phyloP scores from a whole-genome alignment of 2,888 invertebrate species.

The Hirtodrosophila cameraria region DNA sequence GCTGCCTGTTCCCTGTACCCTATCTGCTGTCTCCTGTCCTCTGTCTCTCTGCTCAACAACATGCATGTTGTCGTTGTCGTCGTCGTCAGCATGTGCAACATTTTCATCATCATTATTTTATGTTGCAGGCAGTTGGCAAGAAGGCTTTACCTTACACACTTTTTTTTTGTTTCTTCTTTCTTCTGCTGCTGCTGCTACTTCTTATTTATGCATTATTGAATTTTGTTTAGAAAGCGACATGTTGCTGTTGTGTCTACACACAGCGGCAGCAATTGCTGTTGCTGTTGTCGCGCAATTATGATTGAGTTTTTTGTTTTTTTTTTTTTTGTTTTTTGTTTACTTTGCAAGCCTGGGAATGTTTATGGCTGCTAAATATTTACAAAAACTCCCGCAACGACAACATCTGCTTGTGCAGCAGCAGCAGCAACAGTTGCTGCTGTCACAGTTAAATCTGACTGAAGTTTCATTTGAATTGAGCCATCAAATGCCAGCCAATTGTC shows the following conservation, averaged over 20 bases:
- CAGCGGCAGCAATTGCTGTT: conserved; percentile 10
- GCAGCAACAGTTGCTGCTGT: background rate
- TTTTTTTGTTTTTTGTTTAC: conserved; percentile 50
- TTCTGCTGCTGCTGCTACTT: conserved; percentile 7
- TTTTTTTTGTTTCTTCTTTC: conserved; percentile 20
- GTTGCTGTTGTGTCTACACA: conserved; percentile 34
- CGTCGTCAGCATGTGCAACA: conserved; percentile 72
- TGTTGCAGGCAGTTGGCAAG: conserved; percentile 55
- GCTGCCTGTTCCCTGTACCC: conserved; percentile 7
- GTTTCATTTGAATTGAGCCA: conserved; percentile 51
- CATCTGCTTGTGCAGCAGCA: background rate
- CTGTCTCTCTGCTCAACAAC: conserved; percentile 20
- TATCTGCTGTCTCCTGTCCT: conserved; percentile 7
- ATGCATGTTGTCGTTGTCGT: conserved; percentile 30
- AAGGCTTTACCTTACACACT: conserved; percentile 43
- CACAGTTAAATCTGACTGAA: conserved; percentile 1
- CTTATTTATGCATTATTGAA: conserved; percentile 76
- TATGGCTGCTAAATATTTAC: conserved; percentile 56
- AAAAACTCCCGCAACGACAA: conserved; percentile 55
- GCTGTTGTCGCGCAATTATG: conserved; percentile 55
- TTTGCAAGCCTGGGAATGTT: conserved; percentile 54
- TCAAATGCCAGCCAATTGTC: conserved; percentile 69
- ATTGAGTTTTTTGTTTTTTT: conserved; percentile 35
- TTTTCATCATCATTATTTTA: conserved; percentile 81
- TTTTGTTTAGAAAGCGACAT: conserved; percentile 75